A percentile compares a stretch with the other conserved stretches of the same genome.
Conservation (phyloP, 1,140 invertebrate species). For the Euborellia annulipes region DNA sequence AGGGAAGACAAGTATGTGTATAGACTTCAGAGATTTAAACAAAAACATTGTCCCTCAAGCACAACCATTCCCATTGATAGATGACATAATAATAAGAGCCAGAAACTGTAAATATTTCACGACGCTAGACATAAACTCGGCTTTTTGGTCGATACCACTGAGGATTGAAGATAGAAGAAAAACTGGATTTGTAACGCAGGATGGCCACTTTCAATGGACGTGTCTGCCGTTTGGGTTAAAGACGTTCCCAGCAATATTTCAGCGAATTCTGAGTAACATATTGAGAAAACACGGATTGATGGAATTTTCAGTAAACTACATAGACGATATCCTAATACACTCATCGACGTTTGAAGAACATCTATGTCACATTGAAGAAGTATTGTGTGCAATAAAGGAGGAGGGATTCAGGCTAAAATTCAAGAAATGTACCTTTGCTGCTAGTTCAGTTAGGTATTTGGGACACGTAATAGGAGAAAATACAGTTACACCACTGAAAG, state of each 20-base stretch:
- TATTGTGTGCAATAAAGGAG: slow-evolving; percentile 15
- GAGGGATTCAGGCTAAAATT: slow-evolving; percentile 24
- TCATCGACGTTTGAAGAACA: slow-evolving; percentile 16
- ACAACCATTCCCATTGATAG: slow-evolving; percentile 13
- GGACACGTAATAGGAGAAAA: slow-evolving; percentile 22
- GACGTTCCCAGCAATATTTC: slow-evolving; percentile 10
- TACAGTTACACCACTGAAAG: slow-evolving; percentile 14
- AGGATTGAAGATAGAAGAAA: slow-evolving; percentile 16
- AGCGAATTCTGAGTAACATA: slow-evolving; percentile 23
- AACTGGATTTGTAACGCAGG: slow-evolving; percentile 15
- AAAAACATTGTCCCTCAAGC: slow-evolving; percentile 14
- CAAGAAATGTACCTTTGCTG: slow-evolving; percentile 21
- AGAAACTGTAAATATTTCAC: slow-evolving; percentile 12
- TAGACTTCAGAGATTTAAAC: slow-evolving; percentile 12
- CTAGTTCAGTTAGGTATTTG: slow-evolving; percentile 20
- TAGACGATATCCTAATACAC: slow-evolving; percentile 17
- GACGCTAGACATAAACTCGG: slow-evolving; percentile 16
- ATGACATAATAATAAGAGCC: slow-evolving; percentile 12
- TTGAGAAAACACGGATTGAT: slow-evolving; percentile 28
- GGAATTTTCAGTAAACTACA: slow-evolving; percentile 30
- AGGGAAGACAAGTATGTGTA: slow-evolving; percentile 11
- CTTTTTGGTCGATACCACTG: slow-evolving; percentile 16
- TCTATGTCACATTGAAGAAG: slow-evolving; percentile 15
- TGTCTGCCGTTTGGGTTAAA: slow-evolving; percentile 15
- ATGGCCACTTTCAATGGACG: slow-evolving; percentile 14